Percentiles rank a stretch among this genome's conserved stretches.
phyloP scores from a whole-genome alignment of 1,140 invertebrate genomes.

The Drosophila sulfurigaster region DNA sequence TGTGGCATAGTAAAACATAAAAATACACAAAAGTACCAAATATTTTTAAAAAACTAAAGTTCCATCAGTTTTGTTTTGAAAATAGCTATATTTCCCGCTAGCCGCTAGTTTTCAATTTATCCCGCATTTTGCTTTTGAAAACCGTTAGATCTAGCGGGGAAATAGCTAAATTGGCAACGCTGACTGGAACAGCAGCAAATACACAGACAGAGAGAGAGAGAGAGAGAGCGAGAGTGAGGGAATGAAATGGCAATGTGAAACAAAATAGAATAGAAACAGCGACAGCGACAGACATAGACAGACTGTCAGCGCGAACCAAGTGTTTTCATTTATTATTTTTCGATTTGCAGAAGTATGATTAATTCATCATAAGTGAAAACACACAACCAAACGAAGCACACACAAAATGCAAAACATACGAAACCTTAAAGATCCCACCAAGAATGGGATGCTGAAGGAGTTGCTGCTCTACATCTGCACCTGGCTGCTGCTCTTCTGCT shows the following conservation, averaged over 20 bases:
- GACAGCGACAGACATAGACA: slow-evolving; percentile 10
- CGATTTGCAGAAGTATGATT: slow-evolving; percentile 41
- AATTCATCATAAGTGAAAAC: slow-evolving; percentile 29
- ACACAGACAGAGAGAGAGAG: neutral
- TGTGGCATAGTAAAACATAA: no score
- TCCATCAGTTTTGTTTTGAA: no score
- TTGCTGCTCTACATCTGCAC: neutral
- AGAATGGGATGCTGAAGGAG: slow-evolving; percentile 13
- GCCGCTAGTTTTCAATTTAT: no score
- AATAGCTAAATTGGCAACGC: no score
- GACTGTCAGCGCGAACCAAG: slow-evolving; percentile 14
- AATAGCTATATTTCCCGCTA: no score
- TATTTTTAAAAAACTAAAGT: no score
- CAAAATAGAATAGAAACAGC: slow-evolving; percentile 30
- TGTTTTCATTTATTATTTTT: slow-evolving; percentile 5
- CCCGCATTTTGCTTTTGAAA: no score
- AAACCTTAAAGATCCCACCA: slow-evolving; percentile 76
- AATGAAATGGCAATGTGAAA: slow-evolving; percentile 34
- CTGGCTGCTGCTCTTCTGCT: slow-evolving; percentile 22
- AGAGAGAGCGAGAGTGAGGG: slow-evolving; percentile 10
- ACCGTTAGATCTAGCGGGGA: no score
- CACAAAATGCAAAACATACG: slow-evolving; percentile 66
- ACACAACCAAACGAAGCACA: slow-evolving; percentile 1
- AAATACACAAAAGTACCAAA: no score
- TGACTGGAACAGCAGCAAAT: neutral